Evolutionary conservation across 2,797 vertebrate species (phyloP).

Genomic region (Craterocephalus amniculus): DNA sequence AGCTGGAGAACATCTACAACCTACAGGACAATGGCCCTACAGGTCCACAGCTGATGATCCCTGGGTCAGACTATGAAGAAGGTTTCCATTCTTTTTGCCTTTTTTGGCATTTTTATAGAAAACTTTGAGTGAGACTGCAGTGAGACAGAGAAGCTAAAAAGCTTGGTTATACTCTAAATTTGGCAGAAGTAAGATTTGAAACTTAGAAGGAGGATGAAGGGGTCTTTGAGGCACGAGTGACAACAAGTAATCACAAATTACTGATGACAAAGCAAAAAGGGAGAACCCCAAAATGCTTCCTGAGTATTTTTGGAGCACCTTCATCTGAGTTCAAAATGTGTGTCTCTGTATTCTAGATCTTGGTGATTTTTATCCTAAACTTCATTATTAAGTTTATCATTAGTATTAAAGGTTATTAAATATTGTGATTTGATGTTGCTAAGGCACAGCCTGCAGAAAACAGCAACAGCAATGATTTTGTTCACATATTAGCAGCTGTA

Average conservation of each 20-base stretch:
- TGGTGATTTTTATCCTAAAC: not conserved
- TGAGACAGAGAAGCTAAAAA: not conserved
- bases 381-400: too few relatives aligned
- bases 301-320: not conserved
- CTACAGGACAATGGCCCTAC: too few relatives aligned
- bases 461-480: not conserved
- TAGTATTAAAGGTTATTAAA: constrained; percentile 1
- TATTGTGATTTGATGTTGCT: not conserved
- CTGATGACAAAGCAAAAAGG: not conserved
- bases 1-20: too few relatives aligned
- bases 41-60: not conserved
- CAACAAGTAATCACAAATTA: constrained; percentile 2
- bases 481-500: not conserved
- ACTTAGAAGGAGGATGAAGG: not conserved
- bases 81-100: not conserved
- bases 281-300: not conserved
- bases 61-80: constrained; percentile 8
- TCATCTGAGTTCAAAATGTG: not conserved
- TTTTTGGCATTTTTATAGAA: not conserved
- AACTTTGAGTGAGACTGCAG: too few relatives aligned
- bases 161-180: not conserved
- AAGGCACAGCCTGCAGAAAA: not conserved
- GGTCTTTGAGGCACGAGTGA: not conserved
- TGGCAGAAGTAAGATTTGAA: not conserved
- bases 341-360: not conserved